Base-by-base conservation (phyloP, 2,797 vertebrate genomes). In the Tolypeutes matacus region DNA sequence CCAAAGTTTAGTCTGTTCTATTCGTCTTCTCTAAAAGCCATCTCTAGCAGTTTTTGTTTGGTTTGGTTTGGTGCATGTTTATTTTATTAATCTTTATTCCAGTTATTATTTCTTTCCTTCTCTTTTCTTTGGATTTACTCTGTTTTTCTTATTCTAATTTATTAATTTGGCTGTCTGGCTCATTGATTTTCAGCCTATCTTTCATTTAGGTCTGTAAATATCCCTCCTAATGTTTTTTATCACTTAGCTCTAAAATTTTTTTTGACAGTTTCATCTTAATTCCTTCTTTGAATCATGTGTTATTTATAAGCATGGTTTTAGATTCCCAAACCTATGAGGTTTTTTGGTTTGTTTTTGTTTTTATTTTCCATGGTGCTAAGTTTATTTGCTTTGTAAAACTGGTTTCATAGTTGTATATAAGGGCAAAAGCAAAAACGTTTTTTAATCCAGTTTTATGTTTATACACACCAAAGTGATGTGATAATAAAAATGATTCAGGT, bases 401-500 rank as follows among this genome's bases (percentile, higher is more conserved):
- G 58, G 46, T 70, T 96, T 89, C 72, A 76, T 2, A 62, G 53
- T 73, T 84, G 23, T 25, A 17, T 80, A 7, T 75, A 34, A 91
- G 39, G 88, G 76, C 36, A 88, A 94, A 90, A 49, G 62, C 25
- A 94, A 89, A 53, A 29, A 14, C 0, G 20, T 81, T 88, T 89
- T 31, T 7, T n/a, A 95, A 70, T n/a, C 23, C 75, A 56, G 80
- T 89, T 96, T 91, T 95, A 87, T 85, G 65, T n/a, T n/a, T n/a
- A n/a, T n/a, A n/a, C n/a, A n/a, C n/a, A n/a, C n/a, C n/a, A n/a
- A n/a, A n/a, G n/a, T n/a, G n/a, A n/a, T n/a, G n/a, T n/a, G n/a
- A n/a, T n/a, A n/a, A n/a, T n/a, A n/a, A n/a, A n/a, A n/a, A n/a
- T n/a, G n/a, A n/a, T n/a, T n/a, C n/a, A n/a, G n/a, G n/a, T n/a